Evolutionary conservation across 2,797 vertebrate genomes (phyloP).

Genomic region (Tamandua tetradactyla): DNA sequence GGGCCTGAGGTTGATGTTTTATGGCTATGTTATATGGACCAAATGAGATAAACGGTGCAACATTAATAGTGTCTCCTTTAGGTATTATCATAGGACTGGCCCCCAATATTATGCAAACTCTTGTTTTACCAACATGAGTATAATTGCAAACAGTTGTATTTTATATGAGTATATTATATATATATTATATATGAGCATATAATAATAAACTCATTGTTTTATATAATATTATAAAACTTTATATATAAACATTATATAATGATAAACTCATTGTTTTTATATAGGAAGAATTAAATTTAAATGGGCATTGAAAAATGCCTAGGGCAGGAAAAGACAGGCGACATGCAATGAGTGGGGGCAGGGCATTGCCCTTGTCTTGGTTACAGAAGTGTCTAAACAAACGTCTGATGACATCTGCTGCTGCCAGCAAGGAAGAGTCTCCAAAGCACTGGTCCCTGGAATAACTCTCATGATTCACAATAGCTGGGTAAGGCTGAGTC

Average conservation of each 20-base stretch:
- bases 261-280: background rate
- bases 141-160: constrained; percentile 46
- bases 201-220: no score
- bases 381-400: background rate
- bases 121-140: constrained; percentile 27
- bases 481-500: background rate
- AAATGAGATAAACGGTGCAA: constrained; percentile 13
- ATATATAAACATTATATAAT: no score
- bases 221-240: no score
- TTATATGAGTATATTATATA: no score
- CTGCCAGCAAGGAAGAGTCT: background rate
- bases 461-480: background rate
- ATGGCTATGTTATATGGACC: background rate
- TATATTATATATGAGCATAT: no score
- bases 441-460: background rate
- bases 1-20: constrained; percentile 2
- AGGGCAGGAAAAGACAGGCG: background rate
- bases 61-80: background rate
- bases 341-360: background rate
- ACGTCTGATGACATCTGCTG: background rate
- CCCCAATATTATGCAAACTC: constrained; percentile 39
- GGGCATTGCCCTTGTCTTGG: background rate
- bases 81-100: background rate
- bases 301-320: background rate
- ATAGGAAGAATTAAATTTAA: background rate